Evolutionary conservation across 2,888 invertebrate species (phyloP), one percentile per base, ranked within the genome.

Genomic region (Zaprionus lineosus): DNA sequence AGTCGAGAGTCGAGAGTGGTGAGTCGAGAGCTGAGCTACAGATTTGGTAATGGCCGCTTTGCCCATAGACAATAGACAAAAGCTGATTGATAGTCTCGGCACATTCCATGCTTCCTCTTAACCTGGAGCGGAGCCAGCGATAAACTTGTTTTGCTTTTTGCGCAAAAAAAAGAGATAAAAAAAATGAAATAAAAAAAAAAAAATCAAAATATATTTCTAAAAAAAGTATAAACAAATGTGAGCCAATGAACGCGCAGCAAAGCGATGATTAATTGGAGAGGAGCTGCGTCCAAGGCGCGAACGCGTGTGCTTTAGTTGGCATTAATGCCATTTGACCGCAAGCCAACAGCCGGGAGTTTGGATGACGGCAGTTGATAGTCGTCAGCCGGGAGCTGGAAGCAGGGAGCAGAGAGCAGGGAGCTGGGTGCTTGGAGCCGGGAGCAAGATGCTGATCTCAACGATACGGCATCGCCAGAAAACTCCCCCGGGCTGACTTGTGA

Each of bases 31-130:
- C 28, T 9, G 11, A 16, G 44, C 37, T 48, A 73, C 53, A 59
- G 61, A 77, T 78, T 84, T 78, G 74, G 78, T 78, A 84, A 78
- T 67, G 61, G 59, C 62, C 58, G 50, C 52, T 53, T 55, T 66
- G 58, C 29, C 52, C 65, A 65, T 57, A 74, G 70, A 78, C 84
- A 78, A 78, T 74, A 76, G 81, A 84, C 60, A 55, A 68, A 72
- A 67, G 24, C 74, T 81, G 81, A 81, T 81, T 81, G 86, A 85
- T 81, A 81, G 84, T 85, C 86, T 50, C 64, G 81, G 86, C 86
- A 85, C 86, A 81, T 81, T 79, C 84, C 86, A 79, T 31, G 65
- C 58, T 57, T 26, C 60, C 52, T 57, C 66, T 33, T 43, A 58
- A 34, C 52, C 61, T 58, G 52, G 44, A 51, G 44, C 44, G 24